Evolutionary conservation across 2,888 invertebrate species (phyloP), one percentile per base, ranked within the genome.

Genomic region (Mesochorus sp.): DNA sequence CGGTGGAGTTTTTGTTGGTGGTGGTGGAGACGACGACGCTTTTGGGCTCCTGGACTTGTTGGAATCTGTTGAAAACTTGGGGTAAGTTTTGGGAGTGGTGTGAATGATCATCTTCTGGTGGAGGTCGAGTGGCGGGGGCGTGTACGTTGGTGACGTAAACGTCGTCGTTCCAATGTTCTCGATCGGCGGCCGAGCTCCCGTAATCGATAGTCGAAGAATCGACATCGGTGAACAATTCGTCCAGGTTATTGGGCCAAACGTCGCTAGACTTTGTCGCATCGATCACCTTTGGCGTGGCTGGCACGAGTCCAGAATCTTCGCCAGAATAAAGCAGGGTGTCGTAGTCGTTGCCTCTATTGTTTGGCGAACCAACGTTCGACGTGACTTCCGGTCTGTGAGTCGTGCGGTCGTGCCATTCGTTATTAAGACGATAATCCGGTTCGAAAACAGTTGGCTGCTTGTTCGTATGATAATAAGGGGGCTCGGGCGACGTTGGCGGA

Each of bases 11-110:
- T 3, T 66, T 61, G 8, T 73, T 59, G 4, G 62, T 72, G 10
- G 47, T 42, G 12, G 57, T 17, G 8, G 49, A 21, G 14, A 75
- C 28, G 2, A 77, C 53, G 4, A 67, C 68, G 3, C 73, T 64
- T 2, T 21, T 39, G 12, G 72, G 51, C 71, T 62, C 74, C 19
- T 81, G 81, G n/a, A 77, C 57, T 34, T 81, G 83, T 26, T 83
- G 62, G 74, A 85, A 84, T 53, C 83, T 83, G 14, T 85, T 84
- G 5, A 64, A 67, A 31, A 83, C 31, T 44, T 84, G 82, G 0
- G 83, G 82, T 2, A 34, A 34, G 12, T 47, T 66, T 8, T 26
- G 61, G 42, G 42, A 47, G 34, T 61, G 42, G 34, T 31, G 14
- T 1, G 71, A 19, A 53, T 47, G 21, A 55, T 34, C 24, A 53